Conservation (phyloP, 2,888 invertebrate species). For the Sialis lutaria region DNA sequence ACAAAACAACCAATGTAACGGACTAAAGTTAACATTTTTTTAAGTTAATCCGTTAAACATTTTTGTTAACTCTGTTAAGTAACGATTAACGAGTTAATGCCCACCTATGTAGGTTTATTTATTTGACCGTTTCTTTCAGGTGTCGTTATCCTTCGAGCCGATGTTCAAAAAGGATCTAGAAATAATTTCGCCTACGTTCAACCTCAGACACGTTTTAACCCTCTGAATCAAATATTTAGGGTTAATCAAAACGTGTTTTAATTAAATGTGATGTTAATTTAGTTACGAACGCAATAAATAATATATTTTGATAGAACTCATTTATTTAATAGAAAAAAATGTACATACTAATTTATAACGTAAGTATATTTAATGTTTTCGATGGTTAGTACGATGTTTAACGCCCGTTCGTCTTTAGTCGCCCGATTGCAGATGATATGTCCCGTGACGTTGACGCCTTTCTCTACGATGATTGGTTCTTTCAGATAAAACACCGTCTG, state of each 20-base stretch:
- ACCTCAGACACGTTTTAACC: conserved; percentile 27
- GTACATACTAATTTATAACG: conserved; percentile 28
- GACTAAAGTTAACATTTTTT: no score
- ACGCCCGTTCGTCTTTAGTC: conserved; percentile 53
- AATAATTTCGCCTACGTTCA: conserved; percentile 21
- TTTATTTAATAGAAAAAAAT: no score
- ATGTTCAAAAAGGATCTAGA: conserved; percentile 37
- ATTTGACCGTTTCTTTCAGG: conserved; percentile 24
- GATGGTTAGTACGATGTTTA: conserved; percentile 49
- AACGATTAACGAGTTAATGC: no score
- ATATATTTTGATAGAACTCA: no score
- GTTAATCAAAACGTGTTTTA: conserved; percentile 19
- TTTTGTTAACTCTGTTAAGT: no score
- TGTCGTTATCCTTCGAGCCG: conserved; percentile 68
- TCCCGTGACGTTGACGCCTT: conserved; percentile 43
- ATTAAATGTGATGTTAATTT: no score
- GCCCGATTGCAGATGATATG: conserved; percentile 57
- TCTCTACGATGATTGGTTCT: conserved; percentile 48
- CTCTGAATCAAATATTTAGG: conserved; percentile 34
- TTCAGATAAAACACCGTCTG: conserved; percentile 80
- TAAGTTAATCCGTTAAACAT: no score
- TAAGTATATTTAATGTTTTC: conserved; percentile 43
- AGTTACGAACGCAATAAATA: no score
- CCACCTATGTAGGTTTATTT: no score
- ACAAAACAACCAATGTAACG: no score